These are phyloP conservation scores for Gallinago solitaria DNA, from an alignment of 2,797 vertebrate genomes.

Conservation along the genomic window DNA sequence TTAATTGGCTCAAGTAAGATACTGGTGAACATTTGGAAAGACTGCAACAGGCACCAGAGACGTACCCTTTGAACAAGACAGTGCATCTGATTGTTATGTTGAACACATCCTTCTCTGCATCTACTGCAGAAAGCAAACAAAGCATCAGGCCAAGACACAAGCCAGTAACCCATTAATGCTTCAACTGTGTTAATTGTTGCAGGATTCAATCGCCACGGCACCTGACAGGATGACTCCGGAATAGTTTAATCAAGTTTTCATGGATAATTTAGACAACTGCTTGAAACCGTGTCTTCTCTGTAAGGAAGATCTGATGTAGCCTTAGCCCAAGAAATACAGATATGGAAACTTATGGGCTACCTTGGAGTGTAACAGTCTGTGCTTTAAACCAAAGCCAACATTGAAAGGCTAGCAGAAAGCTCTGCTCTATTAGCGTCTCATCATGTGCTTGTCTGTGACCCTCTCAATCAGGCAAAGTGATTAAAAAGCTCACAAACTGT, in stretches of 20 bases:
- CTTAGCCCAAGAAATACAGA: not conserved
- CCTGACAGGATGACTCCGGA: not conserved
- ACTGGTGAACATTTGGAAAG: not conserved
- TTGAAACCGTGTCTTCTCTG: not conserved
- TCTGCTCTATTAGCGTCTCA: not conserved
- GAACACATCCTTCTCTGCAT: not conserved
- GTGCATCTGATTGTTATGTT: not conserved
- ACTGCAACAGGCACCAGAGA: not conserved
- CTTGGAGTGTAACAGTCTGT: not conserved
- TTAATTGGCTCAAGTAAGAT: not conserved
- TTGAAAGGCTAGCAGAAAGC: not conserved
- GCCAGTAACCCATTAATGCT: not conserved
- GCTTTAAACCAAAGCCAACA: not conserved
- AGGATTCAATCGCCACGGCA: not conserved
- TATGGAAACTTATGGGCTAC: not conserved
- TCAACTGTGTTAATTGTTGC: not conserved
- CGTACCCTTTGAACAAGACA: fast-evolving
- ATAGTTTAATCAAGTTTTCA: not conserved
- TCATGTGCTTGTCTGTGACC: not conserved
- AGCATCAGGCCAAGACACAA: not conserved
- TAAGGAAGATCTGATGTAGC: not conserved
- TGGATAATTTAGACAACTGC: not conserved
- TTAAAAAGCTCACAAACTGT: not conserved
- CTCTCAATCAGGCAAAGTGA: fast-evolving
- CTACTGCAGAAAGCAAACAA: not conserved